phyloP scores from a whole-genome alignment of 1,140 invertebrate species.

The Sitophilus oryzae region DNA sequence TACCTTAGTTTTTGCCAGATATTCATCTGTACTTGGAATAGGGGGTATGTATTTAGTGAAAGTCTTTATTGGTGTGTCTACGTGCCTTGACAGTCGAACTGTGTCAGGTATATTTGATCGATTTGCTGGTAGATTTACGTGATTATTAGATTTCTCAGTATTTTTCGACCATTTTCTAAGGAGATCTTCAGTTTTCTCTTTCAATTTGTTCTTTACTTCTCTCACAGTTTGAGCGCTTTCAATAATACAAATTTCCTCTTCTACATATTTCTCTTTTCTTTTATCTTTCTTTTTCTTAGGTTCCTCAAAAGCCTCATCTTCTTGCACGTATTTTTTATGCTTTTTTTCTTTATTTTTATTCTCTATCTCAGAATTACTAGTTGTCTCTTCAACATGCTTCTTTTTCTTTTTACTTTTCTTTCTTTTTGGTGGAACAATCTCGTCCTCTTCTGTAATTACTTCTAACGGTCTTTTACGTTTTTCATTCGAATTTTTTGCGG shows the following conservation, averaged over 20 bases:
- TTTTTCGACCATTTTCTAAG: background rate
- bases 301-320: background rate
- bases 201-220: background rate
- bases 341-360: background rate
- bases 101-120: background rate
- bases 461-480: background rate
- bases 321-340: background rate
- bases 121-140: background rate
- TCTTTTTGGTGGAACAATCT: background rate
- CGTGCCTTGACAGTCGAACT: slow-evolving; percentile 1
- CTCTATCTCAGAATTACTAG: background rate
- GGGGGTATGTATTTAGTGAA: slow-evolving; percentile 1
- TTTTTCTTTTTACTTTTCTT: background rate
- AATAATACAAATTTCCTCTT: background rate
- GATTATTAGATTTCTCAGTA: slow-evolving; percentile 1
- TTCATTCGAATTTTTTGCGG: too few relatives aligned
- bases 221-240: background rate
- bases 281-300: background rate
- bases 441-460: background rate
- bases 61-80: slow-evolving; percentile 1
- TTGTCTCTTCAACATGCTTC: background rate
- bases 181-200: slow-evolving; percentile 1
- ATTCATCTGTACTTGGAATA: slow-evolving; percentile 1
- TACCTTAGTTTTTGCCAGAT: slow-evolving; percentile 3
- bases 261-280: background rate